A percentile compares a stretch with the other conserved stretches of the same genome.
phyloP scores from a whole-genome alignment of 2,888 invertebrate genomes.

The Latrodectus elegans region DNA sequence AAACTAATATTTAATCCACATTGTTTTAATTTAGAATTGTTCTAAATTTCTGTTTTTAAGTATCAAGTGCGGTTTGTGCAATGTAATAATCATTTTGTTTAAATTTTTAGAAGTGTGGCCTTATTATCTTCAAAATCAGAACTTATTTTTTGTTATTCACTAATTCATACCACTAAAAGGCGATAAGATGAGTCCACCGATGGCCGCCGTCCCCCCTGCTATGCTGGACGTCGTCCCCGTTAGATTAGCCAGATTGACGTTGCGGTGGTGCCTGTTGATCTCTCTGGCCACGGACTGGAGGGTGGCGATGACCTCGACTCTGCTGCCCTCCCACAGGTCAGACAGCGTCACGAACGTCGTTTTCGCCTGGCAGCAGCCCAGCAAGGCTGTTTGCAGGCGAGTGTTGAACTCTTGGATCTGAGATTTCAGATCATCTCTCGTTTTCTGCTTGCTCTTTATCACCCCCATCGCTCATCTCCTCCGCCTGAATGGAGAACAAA shows the following conservation, averaged over 20 bases:
- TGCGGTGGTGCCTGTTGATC: conserved; percentile 58
- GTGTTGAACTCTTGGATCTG: conserved; percentile 58
- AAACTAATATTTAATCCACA: too few species aligned
- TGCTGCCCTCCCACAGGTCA: conserved; percentile 46
- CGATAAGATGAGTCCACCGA: conserved; percentile 52
- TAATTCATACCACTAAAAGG: conserved; percentile 51
- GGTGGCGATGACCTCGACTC: conserved; percentile 25
- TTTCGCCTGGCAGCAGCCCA: conserved; percentile 53
- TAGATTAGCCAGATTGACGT: conserved; percentile 61
- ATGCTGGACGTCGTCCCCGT: conserved; percentile 60
- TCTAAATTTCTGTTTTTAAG: too few species aligned
- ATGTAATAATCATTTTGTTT: too few species aligned
- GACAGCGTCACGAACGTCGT: conserved; percentile 62
- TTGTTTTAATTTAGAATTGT: too few species aligned
- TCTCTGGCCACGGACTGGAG: conserved; percentile 27
- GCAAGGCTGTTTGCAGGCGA: conserved; percentile 41
- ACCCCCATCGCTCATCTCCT: conserved; percentile 26
- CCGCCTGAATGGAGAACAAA: too few species aligned
- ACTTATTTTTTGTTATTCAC: too few species aligned
- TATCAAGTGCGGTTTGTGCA: too few species aligned
- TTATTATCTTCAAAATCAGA: too few species aligned
- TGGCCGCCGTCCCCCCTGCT: conserved; percentile 58
- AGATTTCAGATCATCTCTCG: conserved; percentile 40
- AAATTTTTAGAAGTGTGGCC: too few species aligned
- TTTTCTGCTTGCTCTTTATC: conserved; percentile 47